A percentile compares a stretch with the other conserved stretches of the same genome.
Conservation (phyloP, 2,888 invertebrate genomes). For the Meteorus cinctellus region DNA sequence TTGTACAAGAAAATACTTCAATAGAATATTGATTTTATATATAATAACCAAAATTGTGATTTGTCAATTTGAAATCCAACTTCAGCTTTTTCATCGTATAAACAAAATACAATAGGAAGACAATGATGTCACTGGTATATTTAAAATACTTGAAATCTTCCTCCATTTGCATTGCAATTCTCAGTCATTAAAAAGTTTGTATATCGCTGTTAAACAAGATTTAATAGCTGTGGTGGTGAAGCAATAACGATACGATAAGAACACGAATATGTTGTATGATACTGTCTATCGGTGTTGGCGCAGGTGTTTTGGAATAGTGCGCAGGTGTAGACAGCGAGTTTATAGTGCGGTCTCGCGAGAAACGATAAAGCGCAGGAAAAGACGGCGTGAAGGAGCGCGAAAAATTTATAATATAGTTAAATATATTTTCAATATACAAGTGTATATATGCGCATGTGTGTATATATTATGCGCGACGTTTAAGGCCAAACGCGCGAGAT, state of each 20-base stretch:
- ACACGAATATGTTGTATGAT: conserved; percentile 39
- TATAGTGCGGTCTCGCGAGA: conserved; percentile 8
- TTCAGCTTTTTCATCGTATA: too few relatives aligned
- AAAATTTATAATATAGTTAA: conserved; percentile 10
- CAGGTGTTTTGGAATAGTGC: conserved; percentile 47
- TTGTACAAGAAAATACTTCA: neutral
- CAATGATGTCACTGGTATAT: neutral
- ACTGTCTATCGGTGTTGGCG: conserved; percentile 50
- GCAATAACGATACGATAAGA: conserved; percentile 43
- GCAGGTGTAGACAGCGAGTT: conserved; percentile 43
- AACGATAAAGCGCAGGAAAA: conserved; percentile 8
- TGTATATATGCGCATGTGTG: neutral
- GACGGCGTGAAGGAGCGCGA: conserved; percentile 6
- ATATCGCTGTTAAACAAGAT: conserved; percentile 41
- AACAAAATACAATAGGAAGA: too few relatives aligned
- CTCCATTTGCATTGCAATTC: conserved; percentile 42
- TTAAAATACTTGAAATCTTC: conserved; percentile 18
- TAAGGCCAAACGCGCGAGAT: conserved; percentile 44
- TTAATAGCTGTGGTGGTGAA: conserved; percentile 37
- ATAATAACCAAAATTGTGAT: too few relatives aligned
- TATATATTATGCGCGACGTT: conserved; percentile 30
- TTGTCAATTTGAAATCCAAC: too few relatives aligned
- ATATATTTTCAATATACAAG: conserved; percentile 36
- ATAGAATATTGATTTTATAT: conserved; percentile 7
- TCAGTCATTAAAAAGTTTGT: conserved; percentile 39